Conservation (phyloP, 2,113 vertebrate species). For the Nothocercus julius region DNA sequence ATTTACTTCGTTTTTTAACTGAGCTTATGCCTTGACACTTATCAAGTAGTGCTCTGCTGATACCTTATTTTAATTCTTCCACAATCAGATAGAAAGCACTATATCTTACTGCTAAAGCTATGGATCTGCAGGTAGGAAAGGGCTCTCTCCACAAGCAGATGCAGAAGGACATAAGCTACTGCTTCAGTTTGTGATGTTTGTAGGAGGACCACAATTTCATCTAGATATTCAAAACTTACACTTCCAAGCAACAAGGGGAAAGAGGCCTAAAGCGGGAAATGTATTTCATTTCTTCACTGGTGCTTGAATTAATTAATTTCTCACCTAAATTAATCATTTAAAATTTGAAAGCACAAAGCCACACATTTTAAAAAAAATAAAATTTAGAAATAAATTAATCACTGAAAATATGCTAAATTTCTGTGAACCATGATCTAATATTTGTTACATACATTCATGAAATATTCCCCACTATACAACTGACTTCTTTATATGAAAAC, state of each 20-base stretch:
- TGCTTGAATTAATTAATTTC: constrained; percentile 40
- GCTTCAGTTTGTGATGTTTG: background rate
- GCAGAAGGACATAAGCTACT: background rate
- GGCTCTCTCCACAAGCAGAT: background rate
- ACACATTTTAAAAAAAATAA: background rate
- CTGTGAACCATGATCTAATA: background rate
- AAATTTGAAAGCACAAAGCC: constrained; percentile 17
- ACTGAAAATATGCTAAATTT: background rate
- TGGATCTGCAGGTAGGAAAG: background rate
- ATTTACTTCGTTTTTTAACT: background rate
- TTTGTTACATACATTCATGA: background rate
- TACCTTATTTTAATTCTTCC: background rate
- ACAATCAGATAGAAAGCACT: background rate
- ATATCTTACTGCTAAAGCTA: background rate
- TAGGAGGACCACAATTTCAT: background rate
- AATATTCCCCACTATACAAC: background rate
- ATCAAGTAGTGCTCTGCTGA: background rate
- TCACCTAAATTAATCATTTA: constrained; percentile 20
- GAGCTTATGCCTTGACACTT: background rate
- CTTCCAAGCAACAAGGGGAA: background rate
- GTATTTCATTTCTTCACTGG: background rate
- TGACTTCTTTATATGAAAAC: background rate
- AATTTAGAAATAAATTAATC: background rate
- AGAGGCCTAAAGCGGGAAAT: background rate
- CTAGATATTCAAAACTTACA: background rate